phyloP scores from a whole-genome alignment of 2,888 invertebrate genomes.

The Mesorhabditis spiculigera region DNA sequence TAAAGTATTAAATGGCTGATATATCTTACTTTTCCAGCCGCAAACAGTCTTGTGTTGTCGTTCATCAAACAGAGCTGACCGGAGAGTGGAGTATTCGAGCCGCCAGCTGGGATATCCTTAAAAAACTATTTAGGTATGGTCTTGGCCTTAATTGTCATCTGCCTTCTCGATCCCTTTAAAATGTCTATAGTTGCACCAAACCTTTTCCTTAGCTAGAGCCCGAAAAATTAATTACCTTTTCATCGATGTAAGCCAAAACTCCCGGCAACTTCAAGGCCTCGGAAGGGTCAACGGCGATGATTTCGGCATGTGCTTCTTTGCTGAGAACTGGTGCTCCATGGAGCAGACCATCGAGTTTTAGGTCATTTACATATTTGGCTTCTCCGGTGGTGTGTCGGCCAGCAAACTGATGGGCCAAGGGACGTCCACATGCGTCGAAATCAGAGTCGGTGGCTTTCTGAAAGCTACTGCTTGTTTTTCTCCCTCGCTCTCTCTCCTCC shows the following conservation, averaged over 20 bases:
- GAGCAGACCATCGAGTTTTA: slow-evolving; percentile 59
- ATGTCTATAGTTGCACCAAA: background rate
- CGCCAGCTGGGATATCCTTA: slow-evolving; percentile 24
- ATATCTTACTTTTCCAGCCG: slow-evolving; percentile 71
- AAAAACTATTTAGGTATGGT: slow-evolving; percentile 7
- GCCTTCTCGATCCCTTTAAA: slow-evolving; percentile 6
- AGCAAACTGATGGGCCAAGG: slow-evolving; percentile 76
- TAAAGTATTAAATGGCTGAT: slow-evolving; percentile 4
- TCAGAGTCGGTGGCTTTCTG: slow-evolving; percentile 7
- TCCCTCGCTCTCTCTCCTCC: background rate
- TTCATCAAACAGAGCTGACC: slow-evolving; percentile 60
- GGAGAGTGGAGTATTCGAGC: slow-evolving; percentile 17
- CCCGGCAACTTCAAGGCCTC: slow-evolving; percentile 75
- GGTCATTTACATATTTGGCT: slow-evolving; percentile 85
- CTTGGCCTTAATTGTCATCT: background rate
- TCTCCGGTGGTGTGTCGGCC: slow-evolving; percentile 83
- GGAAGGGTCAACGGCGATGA: slow-evolving; percentile 73
- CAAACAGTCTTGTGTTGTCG: slow-evolving; percentile 81
- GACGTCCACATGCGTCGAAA: slow-evolving; percentile 75
- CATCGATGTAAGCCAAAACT: slow-evolving; percentile 75
- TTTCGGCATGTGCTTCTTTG: slow-evolving; percentile 76
- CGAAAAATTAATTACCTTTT: slow-evolving; percentile 60
- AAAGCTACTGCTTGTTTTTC: background rate
- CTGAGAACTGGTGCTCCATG: slow-evolving; percentile 78
- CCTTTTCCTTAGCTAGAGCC: no score